phyloP scores from a whole-genome alignment of 1,140 invertebrate genomes.

The Rhopalosiphum maidis region DNA sequence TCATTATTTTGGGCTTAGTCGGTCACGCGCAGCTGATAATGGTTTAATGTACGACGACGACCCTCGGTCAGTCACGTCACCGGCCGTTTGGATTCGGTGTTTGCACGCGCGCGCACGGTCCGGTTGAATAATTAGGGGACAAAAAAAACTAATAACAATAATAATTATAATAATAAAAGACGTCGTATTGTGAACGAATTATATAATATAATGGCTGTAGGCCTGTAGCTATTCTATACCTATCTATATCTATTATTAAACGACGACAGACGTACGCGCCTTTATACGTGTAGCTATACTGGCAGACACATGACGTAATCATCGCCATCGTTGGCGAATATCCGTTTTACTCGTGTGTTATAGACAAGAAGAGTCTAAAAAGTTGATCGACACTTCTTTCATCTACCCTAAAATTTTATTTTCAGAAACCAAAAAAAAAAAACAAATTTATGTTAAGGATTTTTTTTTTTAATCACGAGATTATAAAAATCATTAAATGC shows the following conservation, averaged over 20 bases:
- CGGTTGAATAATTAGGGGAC: not conserved
- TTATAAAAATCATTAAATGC: too few relatives aligned
- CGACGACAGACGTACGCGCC: not conserved
- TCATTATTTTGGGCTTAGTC: not conserved
- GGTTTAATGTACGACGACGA: not conserved
- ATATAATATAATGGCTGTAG: not conserved
- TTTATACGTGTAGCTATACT: not conserved
- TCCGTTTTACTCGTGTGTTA: not conserved
- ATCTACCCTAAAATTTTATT: not conserved
- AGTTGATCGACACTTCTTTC: not conserved
- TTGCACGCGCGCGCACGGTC: not conserved
- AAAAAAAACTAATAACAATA: not conserved
- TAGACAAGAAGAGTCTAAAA: not conserved
- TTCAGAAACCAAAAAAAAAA: not conserved
- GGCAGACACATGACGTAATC: not conserved
- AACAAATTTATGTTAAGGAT: not conserved
- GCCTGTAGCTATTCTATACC: not conserved
- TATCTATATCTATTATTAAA: not conserved
- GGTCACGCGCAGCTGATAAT: not conserved
- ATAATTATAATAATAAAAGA: slow-evolving; percentile 1
- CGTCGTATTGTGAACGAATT: not conserved
- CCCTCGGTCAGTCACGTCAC: not conserved
- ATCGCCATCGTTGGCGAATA: not conserved
- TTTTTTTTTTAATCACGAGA: not conserved
- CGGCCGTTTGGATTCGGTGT: not conserved